Conservation (phyloP, 92 coral and sea anemone species). For the Porites rus region DNA sequence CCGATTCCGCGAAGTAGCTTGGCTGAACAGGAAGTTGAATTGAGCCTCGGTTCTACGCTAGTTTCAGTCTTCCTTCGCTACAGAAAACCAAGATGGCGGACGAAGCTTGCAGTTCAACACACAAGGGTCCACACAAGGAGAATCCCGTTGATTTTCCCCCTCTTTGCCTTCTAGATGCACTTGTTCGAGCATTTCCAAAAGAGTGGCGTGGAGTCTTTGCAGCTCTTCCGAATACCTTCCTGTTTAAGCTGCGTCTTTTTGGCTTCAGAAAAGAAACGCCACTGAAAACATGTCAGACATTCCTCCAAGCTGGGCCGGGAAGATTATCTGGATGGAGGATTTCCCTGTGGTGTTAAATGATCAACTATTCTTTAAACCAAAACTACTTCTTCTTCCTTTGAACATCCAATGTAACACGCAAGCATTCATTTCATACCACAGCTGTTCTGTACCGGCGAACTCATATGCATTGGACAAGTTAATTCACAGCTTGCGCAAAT, state of each 20-base stretch:
- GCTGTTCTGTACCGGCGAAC: constrained; percentile 60
- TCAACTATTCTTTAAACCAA: constrained; percentile 80
- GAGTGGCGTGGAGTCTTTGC: constrained; percentile 92
- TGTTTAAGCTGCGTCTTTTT: constrained; percentile 59
- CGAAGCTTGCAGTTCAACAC: not conserved
- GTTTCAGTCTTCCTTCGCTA: constrained; percentile 44
- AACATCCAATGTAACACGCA: constrained; percentile 83
- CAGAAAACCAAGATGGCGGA: constrained; percentile 41
- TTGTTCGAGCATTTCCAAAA: constrained; percentile 84
- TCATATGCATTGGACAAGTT: constrained; percentile 64
- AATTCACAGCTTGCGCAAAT: constrained; percentile 42
- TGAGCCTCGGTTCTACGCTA: constrained; percentile 51
- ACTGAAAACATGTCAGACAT: constrained; percentile 14
- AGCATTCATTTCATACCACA: constrained; percentile 63
- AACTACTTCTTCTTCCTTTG: constrained; percentile 77
- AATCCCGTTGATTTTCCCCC: constrained; percentile 39
- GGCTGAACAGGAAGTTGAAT: constrained; percentile 53
- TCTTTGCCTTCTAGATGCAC: constrained; percentile 34
- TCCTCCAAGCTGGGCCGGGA: constrained; percentile 58
- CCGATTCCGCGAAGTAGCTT: not conserved
- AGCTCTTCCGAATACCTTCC: constrained; percentile 62
- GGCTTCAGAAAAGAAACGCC: constrained; percentile 51
- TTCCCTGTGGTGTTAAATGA: constrained; percentile 69
- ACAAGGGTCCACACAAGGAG: not conserved
- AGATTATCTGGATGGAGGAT: not conserved